These are phyloP conservation scores for Ips typographus DNA, from an alignment of 1,140 invertebrate genomes.

Conservation along the genomic window DNA sequence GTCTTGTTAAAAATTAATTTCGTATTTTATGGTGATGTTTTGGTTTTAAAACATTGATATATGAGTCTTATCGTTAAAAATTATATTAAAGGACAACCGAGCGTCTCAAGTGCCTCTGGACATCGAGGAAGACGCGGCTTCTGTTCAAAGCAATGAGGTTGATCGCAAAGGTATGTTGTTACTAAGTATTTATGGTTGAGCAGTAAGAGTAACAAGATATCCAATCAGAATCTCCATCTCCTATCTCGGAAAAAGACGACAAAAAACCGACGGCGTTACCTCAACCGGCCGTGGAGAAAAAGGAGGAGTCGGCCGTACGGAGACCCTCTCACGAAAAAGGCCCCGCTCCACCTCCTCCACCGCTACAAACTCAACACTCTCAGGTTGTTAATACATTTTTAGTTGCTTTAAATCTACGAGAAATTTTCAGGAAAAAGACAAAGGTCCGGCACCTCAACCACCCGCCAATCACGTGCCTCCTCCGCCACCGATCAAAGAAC, in stretches of 20 bases:
- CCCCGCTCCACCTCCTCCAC: conserved; percentile 59
- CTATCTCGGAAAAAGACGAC: conserved; percentile 41
- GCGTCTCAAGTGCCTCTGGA: conserved; percentile 82
- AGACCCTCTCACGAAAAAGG: conserved; percentile 62
- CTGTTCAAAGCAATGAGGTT: conserved; percentile 76
- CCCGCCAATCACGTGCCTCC: conserved; percentile 46
- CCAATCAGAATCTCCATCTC: conserved; percentile 17
- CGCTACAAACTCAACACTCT: conserved; percentile 36
- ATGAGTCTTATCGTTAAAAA: too few species aligned
- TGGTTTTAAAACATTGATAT: too few species aligned
- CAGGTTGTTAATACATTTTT: too few species aligned
- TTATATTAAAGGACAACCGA: conserved; percentile 79
- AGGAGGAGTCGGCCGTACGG: conserved; percentile 49
- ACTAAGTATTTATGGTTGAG: too few species aligned
- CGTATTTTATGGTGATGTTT: too few species aligned
- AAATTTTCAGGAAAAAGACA: conserved; percentile 58
- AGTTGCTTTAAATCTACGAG: too few species aligned
- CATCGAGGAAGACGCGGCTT: conserved; percentile 86
- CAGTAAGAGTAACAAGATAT: too few species aligned
- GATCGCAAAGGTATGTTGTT: conserved; percentile 64
- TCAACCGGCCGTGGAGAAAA: conserved; percentile 54
- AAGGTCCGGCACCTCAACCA: conserved; percentile 57
- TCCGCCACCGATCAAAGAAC: too few species aligned
- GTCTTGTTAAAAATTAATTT: too few species aligned
- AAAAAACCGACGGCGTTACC: conserved; percentile 43